Evolutionary conservation across 2,888 invertebrate genomes (phyloP).

Genomic region (Steinernema hermaphroditum): DNA sequence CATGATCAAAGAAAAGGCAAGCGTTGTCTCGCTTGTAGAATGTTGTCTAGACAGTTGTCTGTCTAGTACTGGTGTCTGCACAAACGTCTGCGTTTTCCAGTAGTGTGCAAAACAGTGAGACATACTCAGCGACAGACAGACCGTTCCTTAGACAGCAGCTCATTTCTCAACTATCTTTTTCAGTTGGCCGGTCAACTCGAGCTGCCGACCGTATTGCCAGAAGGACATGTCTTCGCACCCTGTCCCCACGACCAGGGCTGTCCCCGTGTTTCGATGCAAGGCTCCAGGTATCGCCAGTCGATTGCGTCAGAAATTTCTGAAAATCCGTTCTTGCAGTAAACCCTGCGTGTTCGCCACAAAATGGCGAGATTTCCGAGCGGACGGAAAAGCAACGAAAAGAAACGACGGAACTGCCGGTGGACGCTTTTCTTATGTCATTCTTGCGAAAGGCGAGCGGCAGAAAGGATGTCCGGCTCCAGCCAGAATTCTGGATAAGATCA

Average conservation of each 20-base stretch:
- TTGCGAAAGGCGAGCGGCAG: constrained; percentile 75
- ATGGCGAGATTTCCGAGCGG: constrained; percentile 56
- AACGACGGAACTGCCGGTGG: constrained; percentile 70
- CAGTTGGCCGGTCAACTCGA: constrained; percentile 44
- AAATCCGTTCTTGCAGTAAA: constrained; percentile 34
- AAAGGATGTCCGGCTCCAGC: constrained; percentile 39
- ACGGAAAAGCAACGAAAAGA: constrained; percentile 50
- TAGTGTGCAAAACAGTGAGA: no score
- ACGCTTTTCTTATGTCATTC: constrained; percentile 79
- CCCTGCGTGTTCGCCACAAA: constrained; percentile 52
- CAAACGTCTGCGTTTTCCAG: no score
- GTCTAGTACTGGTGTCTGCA: no score
- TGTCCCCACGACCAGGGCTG: constrained; percentile 83
- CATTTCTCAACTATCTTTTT: no score
- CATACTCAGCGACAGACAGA: no score
- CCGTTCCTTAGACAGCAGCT: no score
- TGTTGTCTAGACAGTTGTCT: not conserved
- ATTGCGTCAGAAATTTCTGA: not conserved
- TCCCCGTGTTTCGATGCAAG: constrained; percentile 71
- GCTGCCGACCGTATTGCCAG: constrained; percentile 57
- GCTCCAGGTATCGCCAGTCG: constrained; percentile 29
- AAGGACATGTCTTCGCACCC: constrained; percentile 68
- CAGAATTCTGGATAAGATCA: constrained; percentile 48
- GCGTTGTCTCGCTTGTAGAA: no score
- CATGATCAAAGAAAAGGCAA: constrained; percentile 50